Conservation (phyloP, 2,888 invertebrate species). For the Liodrosophila aerea region DNA sequence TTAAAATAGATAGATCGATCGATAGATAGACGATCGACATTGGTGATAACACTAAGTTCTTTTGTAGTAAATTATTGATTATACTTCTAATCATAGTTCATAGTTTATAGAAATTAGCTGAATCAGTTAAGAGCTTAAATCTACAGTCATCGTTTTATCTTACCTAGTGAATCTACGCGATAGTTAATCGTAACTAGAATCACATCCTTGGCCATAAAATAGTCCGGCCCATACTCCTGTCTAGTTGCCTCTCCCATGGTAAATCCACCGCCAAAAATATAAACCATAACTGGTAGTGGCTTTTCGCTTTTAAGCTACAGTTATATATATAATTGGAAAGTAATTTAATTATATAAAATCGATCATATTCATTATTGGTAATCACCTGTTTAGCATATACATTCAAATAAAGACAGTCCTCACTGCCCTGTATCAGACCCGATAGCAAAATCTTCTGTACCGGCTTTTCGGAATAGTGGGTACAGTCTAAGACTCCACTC, state of each 20-base stretch:
- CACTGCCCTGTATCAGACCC: conserved; percentile 79
- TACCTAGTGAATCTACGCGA: conserved; percentile 82
- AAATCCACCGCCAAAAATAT: conserved; percentile 83
- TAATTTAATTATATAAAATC: conserved; percentile 10
- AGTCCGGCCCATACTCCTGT: conserved; percentile 80
- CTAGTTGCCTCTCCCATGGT: conserved; percentile 80
- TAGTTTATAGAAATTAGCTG: no score
- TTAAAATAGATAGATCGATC: no score
- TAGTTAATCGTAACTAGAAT: conserved; percentile 83
- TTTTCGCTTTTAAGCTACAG: conserved; percentile 52
- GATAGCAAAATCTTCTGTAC: conserved; percentile 72
- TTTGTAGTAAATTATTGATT: no score
- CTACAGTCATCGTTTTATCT: no score
- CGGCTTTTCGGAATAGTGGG: conserved; percentile 70
- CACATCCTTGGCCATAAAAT: conserved; percentile 82
- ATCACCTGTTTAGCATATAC: conserved; percentile 80
- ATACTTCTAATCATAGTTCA: no score
- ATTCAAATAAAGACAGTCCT: conserved; percentile 84
- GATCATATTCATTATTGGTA: conserved; percentile 12
- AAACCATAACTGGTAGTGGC: conserved; percentile 82
- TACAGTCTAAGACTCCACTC: conserved; percentile 81
- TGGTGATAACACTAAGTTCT: no score
- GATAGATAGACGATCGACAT: no score
- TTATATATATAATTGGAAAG: conserved; percentile 5
- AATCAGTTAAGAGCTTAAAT: no score